Evolutionary conservation across 2,888 invertebrate species (phyloP).

Genomic region (Ormia ochracea): DNA sequence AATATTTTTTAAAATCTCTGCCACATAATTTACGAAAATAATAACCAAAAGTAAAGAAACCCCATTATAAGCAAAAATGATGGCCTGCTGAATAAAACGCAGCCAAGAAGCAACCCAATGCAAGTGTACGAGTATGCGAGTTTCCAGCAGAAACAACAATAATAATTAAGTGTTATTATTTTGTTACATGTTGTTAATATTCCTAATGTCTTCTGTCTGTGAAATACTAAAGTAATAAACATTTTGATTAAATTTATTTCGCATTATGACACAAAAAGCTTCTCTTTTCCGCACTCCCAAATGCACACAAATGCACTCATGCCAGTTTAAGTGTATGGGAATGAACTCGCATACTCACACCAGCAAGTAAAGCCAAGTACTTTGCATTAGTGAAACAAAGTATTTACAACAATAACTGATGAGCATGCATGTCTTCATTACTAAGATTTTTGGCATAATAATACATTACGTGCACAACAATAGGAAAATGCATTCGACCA

Average conservation of each 20-base stretch:
- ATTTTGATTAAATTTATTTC: slow-evolving; percentile 65
- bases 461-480: slow-evolving; percentile 20
- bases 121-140: not conserved
- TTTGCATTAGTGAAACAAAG: slow-evolving; percentile 28
- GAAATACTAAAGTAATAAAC: slow-evolving; percentile 51
- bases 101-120: not conserved
- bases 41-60: not conserved
- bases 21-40: not conserved
- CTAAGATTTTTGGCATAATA: slow-evolving; percentile 56
- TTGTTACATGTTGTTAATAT: slow-evolving; percentile 14
- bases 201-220: slow-evolving; percentile 2
- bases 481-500: slow-evolving; percentile 57
- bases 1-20: not conserved
- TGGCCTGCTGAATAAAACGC: not conserved
- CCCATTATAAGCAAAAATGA: not conserved
- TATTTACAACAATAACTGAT: slow-evolving; percentile 28
- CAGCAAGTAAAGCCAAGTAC: not conserved
- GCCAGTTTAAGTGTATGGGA: no score
- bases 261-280: slow-evolving; percentile 64
- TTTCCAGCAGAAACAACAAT: not conserved
- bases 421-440: slow-evolving; percentile 56
- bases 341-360: not conserved
- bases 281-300: slow-evolving; percentile 23
- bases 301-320: not conserved
- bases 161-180: slow-evolving; percentile 49